A percentile compares a stretch with the other conserved stretches of the same genome.
These are phyloP conservation scores for Eristalis pertinax DNA, from an alignment of 2,888 invertebrate genomes.

Conservation along the genomic window DNA sequence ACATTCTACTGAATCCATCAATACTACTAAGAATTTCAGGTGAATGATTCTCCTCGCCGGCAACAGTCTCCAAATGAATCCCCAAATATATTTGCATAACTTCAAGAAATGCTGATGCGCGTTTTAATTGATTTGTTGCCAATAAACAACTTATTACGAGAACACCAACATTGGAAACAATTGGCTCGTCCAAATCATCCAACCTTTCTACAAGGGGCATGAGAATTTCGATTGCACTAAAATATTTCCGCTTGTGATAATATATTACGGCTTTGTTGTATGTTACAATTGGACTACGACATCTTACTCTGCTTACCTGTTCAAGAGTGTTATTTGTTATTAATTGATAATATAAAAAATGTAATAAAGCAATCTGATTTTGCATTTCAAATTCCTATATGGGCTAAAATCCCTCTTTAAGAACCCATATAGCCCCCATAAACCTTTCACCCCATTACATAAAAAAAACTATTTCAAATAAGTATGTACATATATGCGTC, in stretches of 20 bases:
- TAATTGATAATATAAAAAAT: not conserved
- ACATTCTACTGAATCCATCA: conserved; percentile 75
- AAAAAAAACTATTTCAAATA: not conserved
- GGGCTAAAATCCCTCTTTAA: too few relatives aligned
- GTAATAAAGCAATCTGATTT: not conserved
- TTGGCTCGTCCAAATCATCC: conserved; percentile 77
- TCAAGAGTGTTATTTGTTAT: not conserved
- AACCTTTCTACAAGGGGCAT: conserved; percentile 76
- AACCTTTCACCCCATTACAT: too few relatives aligned
- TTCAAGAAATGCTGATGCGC: conserved; percentile 79
- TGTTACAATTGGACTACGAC: conserved; percentile 74
- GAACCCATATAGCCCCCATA: too few relatives aligned
- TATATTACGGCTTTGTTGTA: conserved; percentile 80
- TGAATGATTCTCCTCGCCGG: conserved; percentile 70
- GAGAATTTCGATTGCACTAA: conserved; percentile 78
- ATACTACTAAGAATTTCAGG: conserved; percentile 69
- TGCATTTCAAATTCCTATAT: too few relatives aligned
- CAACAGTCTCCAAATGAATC: conserved; percentile 65
- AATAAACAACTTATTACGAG: conserved; percentile 78
- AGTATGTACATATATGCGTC: not conserved
- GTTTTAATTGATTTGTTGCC: conserved; percentile 79
- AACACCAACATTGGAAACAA: conserved; percentile 77
- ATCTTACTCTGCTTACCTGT: conserved; percentile 39
- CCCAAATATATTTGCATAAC: conserved; percentile 77
- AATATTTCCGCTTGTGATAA: conserved; percentile 79